A percentile compares a stretch with the other conserved stretches of the same genome.
phyloP scores from a whole-genome alignment of 2,113 vertebrate genomes.

The Numenius arquata region DNA sequence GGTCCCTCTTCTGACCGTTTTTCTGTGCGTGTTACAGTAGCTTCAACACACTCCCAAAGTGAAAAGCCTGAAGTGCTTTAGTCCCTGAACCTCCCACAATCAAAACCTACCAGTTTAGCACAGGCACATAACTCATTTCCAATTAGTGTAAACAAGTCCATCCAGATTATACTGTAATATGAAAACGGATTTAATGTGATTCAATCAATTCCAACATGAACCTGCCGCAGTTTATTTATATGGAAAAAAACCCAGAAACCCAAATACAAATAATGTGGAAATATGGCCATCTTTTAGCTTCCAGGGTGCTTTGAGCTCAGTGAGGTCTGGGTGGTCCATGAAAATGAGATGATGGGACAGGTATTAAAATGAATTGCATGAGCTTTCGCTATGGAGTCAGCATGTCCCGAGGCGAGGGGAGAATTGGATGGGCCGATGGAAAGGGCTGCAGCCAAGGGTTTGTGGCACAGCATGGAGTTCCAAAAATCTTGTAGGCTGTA shows the following conservation, averaged over 20 bases:
- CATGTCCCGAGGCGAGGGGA: not conserved
- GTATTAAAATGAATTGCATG: not conserved
- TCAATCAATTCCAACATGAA: not conserved
- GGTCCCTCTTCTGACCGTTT: not conserved
- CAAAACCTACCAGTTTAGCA: not conserved
- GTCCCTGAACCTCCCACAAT: not conserved
- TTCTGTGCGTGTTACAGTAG: not conserved
- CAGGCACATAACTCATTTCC: not conserved
- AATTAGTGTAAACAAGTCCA: not conserved
- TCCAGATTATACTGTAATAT: not conserved
- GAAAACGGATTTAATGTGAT: not conserved
- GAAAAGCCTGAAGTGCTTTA: not conserved
- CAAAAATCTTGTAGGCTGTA: not conserved
- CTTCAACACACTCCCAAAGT: not conserved
- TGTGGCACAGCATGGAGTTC: not conserved
- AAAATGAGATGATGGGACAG: not conserved
- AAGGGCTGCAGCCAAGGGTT: slow-evolving; percentile 6
- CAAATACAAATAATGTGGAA: not conserved
- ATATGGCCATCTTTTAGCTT: not conserved
- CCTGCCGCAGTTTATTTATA: not conserved
- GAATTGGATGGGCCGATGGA: not conserved
- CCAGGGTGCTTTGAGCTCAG: not conserved
- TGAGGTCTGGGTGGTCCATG: not conserved
- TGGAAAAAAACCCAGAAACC: not conserved
- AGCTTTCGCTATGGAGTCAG: not conserved